A percentile compares a stretch with the other conserved stretches of the same genome.
phyloP scores from a whole-genome alignment of 2,113 vertebrate species.

The Datnioides undecimradiatus region DNA sequence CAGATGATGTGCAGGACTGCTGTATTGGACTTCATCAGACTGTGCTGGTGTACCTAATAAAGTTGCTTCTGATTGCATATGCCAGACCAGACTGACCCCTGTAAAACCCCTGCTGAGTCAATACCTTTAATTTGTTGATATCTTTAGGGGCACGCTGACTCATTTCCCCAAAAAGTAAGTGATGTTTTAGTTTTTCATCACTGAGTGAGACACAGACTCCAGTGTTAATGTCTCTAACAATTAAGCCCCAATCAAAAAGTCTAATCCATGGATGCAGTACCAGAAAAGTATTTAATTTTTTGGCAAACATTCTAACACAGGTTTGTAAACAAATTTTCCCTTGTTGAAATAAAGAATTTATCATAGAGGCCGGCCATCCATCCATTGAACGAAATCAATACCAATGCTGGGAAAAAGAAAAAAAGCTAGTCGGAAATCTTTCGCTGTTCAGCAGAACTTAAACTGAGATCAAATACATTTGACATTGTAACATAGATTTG shows the following conservation, averaged over 20 bases:
- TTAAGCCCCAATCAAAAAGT: slow-evolving; percentile 46
- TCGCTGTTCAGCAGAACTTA: slow-evolving; percentile 48
- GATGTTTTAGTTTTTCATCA: slow-evolving; percentile 2
- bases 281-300: slow-evolving; percentile 69
- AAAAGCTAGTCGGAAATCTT: slow-evolving; percentile 24
- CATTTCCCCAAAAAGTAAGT: slow-evolving; percentile 13
- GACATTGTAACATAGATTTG: slow-evolving; percentile 48
- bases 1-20: no score
- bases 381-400: slow-evolving; percentile 59
- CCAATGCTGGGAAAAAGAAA: slow-evolving; percentile 31
- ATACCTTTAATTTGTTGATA: not conserved
- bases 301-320: slow-evolving; percentile 80
- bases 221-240: slow-evolving; percentile 35
- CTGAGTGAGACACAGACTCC: slow-evolving; percentile 16
- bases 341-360: slow-evolving; percentile 81
- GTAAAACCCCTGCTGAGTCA: not conserved
- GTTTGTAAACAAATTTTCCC: slow-evolving; percentile 84
- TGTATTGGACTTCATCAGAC: no score
- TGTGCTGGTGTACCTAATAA: no score
- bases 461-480: slow-evolving; percentile 56
- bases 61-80: not conserved
- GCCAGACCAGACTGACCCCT: not conserved
- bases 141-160: not conserved
- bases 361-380: slow-evolving; percentile 61
- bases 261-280: slow-evolving; percentile 61